These are phyloP conservation scores for Tursiops truncatus DNA, from an alignment of 2,113 vertebrate species.

Conservation along the genomic window DNA sequence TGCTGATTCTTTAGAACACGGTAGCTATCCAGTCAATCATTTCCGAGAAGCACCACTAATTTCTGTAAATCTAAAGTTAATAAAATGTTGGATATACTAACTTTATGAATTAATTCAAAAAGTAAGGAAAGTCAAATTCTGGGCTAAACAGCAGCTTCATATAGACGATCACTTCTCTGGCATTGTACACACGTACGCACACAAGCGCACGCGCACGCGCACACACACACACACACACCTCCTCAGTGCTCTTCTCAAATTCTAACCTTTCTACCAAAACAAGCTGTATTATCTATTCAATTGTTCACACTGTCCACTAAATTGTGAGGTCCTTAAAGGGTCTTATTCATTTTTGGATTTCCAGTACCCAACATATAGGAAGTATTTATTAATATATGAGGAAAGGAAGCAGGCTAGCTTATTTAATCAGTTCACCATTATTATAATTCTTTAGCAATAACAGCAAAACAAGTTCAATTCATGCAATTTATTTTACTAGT, in stretches of 20 bases:
- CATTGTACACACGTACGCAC: neutral
- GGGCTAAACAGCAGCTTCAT: neutral
- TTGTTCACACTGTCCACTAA: neutral
- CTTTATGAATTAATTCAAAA: neutral
- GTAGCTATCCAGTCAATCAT: neutral
- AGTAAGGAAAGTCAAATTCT: constrained; percentile 1
- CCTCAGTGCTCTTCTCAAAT: neutral
- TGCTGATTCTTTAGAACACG: neutral
- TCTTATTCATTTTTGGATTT: neutral
- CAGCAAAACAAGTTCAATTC: neutral
- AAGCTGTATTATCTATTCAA: neutral
- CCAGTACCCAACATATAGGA: neutral
- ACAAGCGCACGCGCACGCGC: too few relatives aligned
- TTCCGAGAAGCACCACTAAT: neutral
- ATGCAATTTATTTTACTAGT: neutral
- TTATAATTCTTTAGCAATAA: neutral
- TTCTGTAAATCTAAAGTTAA: constrained; percentile 33
- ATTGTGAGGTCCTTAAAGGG: neutral
- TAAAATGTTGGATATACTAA: neutral
- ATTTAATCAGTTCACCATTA: neutral
- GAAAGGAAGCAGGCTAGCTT: neutral
- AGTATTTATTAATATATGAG: neutral
- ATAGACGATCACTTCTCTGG: neutral
- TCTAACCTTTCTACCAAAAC: neutral
- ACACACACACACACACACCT: neutral